These are phyloP conservation scores for Drosophila pruinosa DNA, from an alignment of 1,140 invertebrate genomes.

Conservation along the genomic window DNA sequence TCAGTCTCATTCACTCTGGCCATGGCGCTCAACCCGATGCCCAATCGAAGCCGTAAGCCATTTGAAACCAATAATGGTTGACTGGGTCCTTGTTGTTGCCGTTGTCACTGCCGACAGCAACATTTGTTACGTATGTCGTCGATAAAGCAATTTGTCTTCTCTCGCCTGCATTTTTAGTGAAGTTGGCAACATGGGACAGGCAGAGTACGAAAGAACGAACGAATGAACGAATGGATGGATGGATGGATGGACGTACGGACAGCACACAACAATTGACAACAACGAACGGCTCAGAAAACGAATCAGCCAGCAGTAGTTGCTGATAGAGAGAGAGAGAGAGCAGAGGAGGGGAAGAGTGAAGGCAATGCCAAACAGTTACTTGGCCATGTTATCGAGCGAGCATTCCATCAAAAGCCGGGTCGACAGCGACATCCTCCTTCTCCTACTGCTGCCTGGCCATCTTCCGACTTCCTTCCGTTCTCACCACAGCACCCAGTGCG, in stretches of 20 bases:
- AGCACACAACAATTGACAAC: conserved; percentile 74
- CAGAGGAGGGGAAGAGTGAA: neutral
- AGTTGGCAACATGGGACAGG: conserved; percentile 36
- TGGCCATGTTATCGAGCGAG: conserved; percentile 67
- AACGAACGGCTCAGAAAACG: conserved; percentile 40
- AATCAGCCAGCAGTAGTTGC: conserved; percentile 34
- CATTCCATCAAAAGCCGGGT: conserved; percentile 71
- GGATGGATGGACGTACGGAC: conserved; percentile 34
- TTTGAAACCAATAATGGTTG: conserved; percentile 79
- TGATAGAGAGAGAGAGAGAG: conserved; percentile 5
- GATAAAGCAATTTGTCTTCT: conserved; percentile 81
- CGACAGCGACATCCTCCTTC: conserved; percentile 19
- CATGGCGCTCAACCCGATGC: conserved; percentile 21
- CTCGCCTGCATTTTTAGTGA: conserved; percentile 71
- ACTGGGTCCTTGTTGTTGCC: conserved; percentile 35
- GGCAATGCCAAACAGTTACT: conserved; percentile 67
- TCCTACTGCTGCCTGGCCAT: neutral
- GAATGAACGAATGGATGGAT: conserved; percentile 17
- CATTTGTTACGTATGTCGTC: conserved; percentile 81
- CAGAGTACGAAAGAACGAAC: neutral
- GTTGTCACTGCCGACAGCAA: conserved; percentile 80
- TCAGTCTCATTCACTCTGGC: too few relatives aligned
- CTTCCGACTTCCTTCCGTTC: conserved; percentile 62
- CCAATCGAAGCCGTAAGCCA: conserved; percentile 53
- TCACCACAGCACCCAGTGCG: conserved; percentile 52